A percentile compares a stretch with the other conserved stretches of the same genome.
phyloP scores from a whole-genome alignment of 2,113 vertebrate genomes.

The Morone saxatilis region DNA sequence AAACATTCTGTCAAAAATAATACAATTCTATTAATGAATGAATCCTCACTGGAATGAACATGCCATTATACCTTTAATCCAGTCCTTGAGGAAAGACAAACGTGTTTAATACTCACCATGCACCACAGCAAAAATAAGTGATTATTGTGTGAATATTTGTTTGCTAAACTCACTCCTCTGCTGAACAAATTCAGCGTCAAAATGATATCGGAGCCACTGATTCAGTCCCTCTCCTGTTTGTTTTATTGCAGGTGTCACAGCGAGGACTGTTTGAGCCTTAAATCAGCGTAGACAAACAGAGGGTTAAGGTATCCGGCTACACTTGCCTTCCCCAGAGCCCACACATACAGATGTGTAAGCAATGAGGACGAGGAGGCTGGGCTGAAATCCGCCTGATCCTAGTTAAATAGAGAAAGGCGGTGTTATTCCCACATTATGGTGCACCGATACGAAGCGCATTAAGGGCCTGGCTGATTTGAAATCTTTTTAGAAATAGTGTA shows the following conservation, averaged over 20 bases:
- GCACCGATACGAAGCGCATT: slow-evolving; percentile 66
- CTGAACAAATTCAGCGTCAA: slow-evolving; percentile 32
- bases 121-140: slow-evolving; percentile 26
- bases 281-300: slow-evolving; percentile 71
- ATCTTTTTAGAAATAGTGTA: slow-evolving; percentile 67
- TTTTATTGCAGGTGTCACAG: slow-evolving; percentile 61
- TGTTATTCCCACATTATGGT: slow-evolving; percentile 75
- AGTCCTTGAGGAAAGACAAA: background rate
- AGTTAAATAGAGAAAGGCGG: slow-evolving; percentile 77
- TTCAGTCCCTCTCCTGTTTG: slow-evolving; percentile 26
- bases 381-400: slow-evolving; percentile 79
- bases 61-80: background rate
- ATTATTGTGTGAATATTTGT: slow-evolving; percentile 35
- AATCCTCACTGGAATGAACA: background rate
- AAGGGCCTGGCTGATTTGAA: slow-evolving; percentile 70
- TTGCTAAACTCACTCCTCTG: slow-evolving; percentile 20
- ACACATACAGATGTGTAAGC: slow-evolving; percentile 62
- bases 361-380: slow-evolving; percentile 43
- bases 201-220: slow-evolving; percentile 20
- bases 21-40: background rate
- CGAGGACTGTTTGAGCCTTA: slow-evolving; percentile 59
- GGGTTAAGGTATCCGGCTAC: slow-evolving; percentile 65
- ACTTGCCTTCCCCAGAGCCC: slow-evolving; percentile 56
- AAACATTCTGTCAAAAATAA: background rate
- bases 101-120: background rate